phyloP scores from a whole-genome alignment of 37 sponge, comb jelly and placozoan genomes.

The Agelas oroides region DNA sequence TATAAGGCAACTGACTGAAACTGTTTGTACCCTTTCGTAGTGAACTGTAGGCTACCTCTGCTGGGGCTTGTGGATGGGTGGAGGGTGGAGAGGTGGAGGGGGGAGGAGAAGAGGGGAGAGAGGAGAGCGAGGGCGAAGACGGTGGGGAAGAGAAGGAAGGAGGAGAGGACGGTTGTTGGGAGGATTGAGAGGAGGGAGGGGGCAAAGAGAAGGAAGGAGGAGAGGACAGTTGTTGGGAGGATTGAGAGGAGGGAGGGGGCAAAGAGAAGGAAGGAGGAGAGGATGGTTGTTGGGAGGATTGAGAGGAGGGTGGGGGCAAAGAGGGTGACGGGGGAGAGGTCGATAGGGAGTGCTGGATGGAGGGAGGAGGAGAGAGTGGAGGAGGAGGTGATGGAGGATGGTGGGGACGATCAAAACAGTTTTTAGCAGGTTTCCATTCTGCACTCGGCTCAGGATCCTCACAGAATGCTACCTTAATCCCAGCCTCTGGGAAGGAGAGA shows the following conservation, averaged over 20 bases:
- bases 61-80: not conserved
- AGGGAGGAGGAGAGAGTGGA: too few relatives aligned
- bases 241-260: not conserved
- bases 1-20: conserved; percentile 56
- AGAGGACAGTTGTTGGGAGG: too few relatives aligned
- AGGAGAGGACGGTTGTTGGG: not conserved
- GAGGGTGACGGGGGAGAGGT: not conserved
- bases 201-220: conserved; percentile 3
- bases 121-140: not conserved
- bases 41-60: conserved; percentile 22
- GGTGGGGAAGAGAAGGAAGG: not conserved
- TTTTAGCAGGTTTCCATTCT: too few relatives aligned
- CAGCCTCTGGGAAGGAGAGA: not conserved
- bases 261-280: conserved; percentile 3
- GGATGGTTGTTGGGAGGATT: not conserved
- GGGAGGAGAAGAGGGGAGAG: not conserved
- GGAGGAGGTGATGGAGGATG: too few relatives aligned
- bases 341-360: too few relatives aligned
- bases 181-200: not conserved
- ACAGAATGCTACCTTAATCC: too few relatives aligned
- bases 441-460: too few relatives aligned
- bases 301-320: not conserved
- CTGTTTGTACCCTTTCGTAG: conserved; percentile 63
- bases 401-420: too few relatives aligned
- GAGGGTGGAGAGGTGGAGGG: not conserved